Base-by-base conservation (phyloP, 2,888 invertebrate genomes). In the Seladonia tumulorum region DNA sequence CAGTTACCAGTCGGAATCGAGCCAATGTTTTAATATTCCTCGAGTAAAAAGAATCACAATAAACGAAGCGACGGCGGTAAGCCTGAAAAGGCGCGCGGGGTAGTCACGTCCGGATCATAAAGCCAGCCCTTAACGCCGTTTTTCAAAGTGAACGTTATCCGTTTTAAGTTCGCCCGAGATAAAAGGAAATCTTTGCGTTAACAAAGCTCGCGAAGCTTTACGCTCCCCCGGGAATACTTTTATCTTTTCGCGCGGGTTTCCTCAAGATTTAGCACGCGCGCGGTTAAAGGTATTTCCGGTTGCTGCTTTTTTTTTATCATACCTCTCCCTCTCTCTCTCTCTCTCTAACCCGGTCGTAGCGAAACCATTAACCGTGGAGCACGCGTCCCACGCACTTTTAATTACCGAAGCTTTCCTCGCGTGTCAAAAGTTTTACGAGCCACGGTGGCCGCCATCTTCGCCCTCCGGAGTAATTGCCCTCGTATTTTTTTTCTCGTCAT, bases 371-470 rank as follows among this genome's bases (percentile, higher is more conserved):
- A 83, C 81, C 70, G 63, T 47, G 70, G 71, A 18, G 49, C 70
- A 45, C 74, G 35, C 75, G 57, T 53, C 49, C 29, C 60, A 89
- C 83, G 79, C 90, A 83, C 80, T 87, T 90, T 87, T 85, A 89
- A 89, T 89, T 89, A 83, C 75, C 14, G 14, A 49, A 71, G 82
- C 70, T 79, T 35, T 39, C 66, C 77, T 66, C 63, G 82, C 82
- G 73, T 82, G 81, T 78, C 71, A 76, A 72, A 82, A 80, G 45
- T 87, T 87, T 89, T 89, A 85, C 83, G 81, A 83, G n/a, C 53
- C n/a, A 10, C 12, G 57, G n/a, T n/a, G 1, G 45, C 4, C 79
- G 71, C 72, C 25, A 76, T 81, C 74, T 66, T 83, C 77, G 63
- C 71, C 12, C 57, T 71, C 14, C 60, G 7, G 78, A 74, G 73